Conservation (phyloP, 35 echinoderm and acorn worm species). For the Lytechinus pictus region DNA sequence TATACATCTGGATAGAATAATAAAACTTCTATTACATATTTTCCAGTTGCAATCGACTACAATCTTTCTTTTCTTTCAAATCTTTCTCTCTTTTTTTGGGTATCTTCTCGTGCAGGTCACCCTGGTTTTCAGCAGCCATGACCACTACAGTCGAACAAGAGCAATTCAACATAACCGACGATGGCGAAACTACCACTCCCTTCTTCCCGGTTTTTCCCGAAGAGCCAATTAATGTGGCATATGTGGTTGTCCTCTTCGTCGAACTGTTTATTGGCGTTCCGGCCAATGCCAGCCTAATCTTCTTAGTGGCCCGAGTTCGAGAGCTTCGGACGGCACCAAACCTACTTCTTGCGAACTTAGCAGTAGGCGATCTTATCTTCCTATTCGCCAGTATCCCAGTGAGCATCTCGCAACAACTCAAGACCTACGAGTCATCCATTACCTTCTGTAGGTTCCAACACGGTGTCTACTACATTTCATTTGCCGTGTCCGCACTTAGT, state of each 20-base stretch:
- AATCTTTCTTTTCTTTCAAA: neutral
- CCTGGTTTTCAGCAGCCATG: neutral
- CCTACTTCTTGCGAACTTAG: conserved; percentile 46
- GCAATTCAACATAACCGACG: neutral
- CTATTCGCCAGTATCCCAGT: neutral
- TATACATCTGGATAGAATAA: too few relatives aligned
- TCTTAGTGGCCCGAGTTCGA: conserved; percentile 31
- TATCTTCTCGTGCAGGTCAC: neutral
- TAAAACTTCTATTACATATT: too few relatives aligned
- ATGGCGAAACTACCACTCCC: neutral
- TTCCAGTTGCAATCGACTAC: neutral
- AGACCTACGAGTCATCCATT: neutral
- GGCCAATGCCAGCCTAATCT: conserved; percentile 41
- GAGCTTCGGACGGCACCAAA: conserved; percentile 43
- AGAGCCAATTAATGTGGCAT: neutral
- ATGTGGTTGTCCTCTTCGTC: neutral
- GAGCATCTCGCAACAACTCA: neutral
- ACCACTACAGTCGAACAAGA: neutral
- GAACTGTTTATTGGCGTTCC: conserved; percentile 43
- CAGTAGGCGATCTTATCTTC: conserved; percentile 39
- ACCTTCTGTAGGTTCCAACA: neutral
- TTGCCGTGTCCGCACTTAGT: conserved; percentile 38
- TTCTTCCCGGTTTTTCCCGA: neutral
- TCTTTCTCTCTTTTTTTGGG: neutral
- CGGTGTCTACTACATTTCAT: neutral